phyloP scores from a whole-genome alignment of 2,797 vertebrate genomes.

The Artibeus jamaicensis region DNA sequence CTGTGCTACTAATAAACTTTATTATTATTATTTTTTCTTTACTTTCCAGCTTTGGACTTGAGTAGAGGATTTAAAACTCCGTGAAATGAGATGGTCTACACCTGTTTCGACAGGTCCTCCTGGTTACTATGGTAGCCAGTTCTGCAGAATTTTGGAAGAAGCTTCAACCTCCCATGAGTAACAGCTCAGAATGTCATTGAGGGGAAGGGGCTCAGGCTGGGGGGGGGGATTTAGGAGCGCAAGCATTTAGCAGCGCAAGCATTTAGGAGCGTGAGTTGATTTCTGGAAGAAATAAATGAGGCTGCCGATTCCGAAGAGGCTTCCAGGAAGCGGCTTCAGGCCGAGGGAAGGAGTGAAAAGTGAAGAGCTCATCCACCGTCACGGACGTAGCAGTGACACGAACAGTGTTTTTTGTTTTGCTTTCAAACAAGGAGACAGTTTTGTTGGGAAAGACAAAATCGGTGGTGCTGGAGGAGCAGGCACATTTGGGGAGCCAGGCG shows the following conservation, averaged over 20 bases:
- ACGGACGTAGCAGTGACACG: rapidly evolving
- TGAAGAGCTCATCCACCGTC: neutral
- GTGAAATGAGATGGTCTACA: neutral
- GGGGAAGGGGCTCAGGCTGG: rapidly evolving
- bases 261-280: rapidly evolving
- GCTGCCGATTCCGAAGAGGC: neutral
- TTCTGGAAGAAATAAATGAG: rapidly evolving
- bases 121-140: neutral
- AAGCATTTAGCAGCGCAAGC: rapidly evolving
- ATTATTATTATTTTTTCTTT: too few species aligned
- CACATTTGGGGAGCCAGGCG: rapidly evolving
- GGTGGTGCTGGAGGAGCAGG: rapidly evolving
- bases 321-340: neutral
- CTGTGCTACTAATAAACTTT: neutral
- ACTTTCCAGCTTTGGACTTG: neutral
- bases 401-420: neutral
- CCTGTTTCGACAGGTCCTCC: neutral
- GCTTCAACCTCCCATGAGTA: neutral
- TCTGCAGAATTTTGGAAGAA: neutral
- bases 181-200: too few species aligned
- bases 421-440: neutral
- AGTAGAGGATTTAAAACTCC: neutral
- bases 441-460: too few species aligned
- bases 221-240: too few species aligned
- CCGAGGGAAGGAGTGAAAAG: neutral